A percentile compares a stretch with the other conserved stretches of the same genome.
These are phyloP conservation scores for Epizoanthus illoricatus DNA, from an alignment of 92 coral and sea anemone genomes.

Conservation along the genomic window DNA sequence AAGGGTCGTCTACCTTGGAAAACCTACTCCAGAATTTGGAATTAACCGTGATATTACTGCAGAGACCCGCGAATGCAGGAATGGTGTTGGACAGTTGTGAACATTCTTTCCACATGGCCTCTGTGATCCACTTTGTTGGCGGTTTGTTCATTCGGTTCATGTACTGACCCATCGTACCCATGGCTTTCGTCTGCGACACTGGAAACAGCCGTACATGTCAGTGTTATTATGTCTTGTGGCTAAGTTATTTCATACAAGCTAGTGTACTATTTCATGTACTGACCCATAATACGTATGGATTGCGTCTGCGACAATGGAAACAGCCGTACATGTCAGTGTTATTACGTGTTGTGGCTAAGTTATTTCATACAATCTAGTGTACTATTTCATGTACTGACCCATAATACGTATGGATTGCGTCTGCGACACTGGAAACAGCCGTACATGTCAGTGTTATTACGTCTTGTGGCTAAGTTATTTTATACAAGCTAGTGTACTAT, in stretches of 20 bases:
- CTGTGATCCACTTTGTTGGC: constrained; percentile 89
- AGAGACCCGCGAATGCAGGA: constrained; percentile 82
- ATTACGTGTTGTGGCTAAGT: too few relatives aligned
- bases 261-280: constrained; percentile 34
- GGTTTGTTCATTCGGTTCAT: constrained; percentile 78
- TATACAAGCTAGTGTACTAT: too few relatives aligned
- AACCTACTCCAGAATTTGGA: constrained; percentile 83
- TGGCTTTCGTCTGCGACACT: constrained; percentile 62
- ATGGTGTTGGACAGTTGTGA: constrained; percentile 69
- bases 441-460: neutral
- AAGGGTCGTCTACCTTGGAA: constrained; percentile 69
- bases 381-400: constrained; percentile 60
- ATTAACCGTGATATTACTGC: constrained; percentile 77
- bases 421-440: constrained; percentile 36
- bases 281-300: constrained; percentile 50
- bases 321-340: neutral
- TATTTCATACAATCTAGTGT: too few relatives aligned
- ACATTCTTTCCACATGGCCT: constrained; percentile 91
- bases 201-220: neutral
- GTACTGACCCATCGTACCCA: constrained; percentile 76
- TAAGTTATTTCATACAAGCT: too few relatives aligned
- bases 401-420: constrained; percentile 21
- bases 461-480: too few relatives aligned
- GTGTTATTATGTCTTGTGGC: neutral
- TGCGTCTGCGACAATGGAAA: constrained; percentile 44